These are phyloP conservation scores for Rostratula benghalensis DNA, from an alignment of 2,113 vertebrate genomes.

Conservation along the genomic window DNA sequence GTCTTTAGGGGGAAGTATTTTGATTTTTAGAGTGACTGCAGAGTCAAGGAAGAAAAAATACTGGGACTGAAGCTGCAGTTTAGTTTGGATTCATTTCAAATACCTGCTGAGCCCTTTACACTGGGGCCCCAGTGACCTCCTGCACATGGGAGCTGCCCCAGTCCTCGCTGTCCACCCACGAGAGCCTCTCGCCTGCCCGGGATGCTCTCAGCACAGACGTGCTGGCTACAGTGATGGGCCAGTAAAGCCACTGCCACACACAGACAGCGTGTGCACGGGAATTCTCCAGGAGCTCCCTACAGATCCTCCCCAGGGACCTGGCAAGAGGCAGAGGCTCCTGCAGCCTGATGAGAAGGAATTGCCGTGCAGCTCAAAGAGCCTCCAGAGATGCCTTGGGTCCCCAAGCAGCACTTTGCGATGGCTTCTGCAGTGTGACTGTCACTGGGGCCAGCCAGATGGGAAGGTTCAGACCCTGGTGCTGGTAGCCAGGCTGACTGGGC, in stretches of 20 bases:
- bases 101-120: background rate
- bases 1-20: background rate
- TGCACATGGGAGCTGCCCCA: background rate
- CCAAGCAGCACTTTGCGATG: rapidly evolving
- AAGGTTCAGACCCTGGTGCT: background rate
- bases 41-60: constrained; percentile 39
- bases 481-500: background rate
- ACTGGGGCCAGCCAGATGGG: background rate
- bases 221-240: rapidly evolving
- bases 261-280: background rate
- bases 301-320: background rate
- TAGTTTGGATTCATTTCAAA: background rate
- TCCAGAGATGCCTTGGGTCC: background rate
- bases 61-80: background rate
- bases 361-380: background rate
- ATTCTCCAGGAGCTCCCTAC: background rate
- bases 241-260: rapidly evolving
- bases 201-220: background rate
- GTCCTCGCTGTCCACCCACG: background rate
- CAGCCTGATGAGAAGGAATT: background rate
- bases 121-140: background rate
- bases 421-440: background rate
- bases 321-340: background rate
- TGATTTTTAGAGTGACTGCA: background rate
- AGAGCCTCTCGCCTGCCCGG: background rate